Evolutionary conservation across 2,888 invertebrate species (phyloP).

Genomic region (Lymantria monacha): DNA sequence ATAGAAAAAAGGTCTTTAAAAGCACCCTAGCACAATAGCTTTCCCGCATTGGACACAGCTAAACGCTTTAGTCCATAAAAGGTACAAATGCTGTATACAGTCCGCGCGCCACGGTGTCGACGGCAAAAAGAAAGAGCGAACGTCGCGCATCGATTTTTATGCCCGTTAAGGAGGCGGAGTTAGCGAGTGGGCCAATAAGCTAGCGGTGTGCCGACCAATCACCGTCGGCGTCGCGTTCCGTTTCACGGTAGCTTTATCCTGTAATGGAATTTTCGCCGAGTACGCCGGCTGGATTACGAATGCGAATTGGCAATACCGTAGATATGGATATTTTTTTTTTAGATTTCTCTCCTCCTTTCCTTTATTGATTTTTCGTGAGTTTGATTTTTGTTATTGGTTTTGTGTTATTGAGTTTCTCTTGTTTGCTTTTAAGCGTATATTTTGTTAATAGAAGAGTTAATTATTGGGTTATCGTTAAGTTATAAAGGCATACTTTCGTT

Average conservation of each 20-base stretch:
- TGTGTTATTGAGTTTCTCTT: conserved; percentile 14
- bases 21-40: conserved; percentile 54
- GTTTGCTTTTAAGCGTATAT: not conserved
- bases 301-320: conserved; percentile 61
- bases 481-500: not conserved
- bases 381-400: conserved; percentile 40
- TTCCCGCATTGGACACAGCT: conserved; percentile 73
- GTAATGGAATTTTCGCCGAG: conserved; percentile 78
- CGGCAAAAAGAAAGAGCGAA: conserved; percentile 63
- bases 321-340: conserved; percentile 9
- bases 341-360: conserved; percentile 37
- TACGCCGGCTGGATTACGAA: conserved; percentile 65
- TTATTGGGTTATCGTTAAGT: not conserved
- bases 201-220: conserved; percentile 76
- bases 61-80: conserved; percentile 77
- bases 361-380: conserved; percentile 43
- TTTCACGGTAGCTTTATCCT: conserved; percentile 61
- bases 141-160: conserved; percentile 78
- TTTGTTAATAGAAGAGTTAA: not conserved
- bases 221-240: conserved; percentile 56
- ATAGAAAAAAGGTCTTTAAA: conserved; percentile 50
- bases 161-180: conserved; percentile 74
- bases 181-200: conserved; percentile 68
- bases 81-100: conserved; percentile 64
- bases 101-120: conserved; percentile 22